Evolutionary conservation across 37 sponge, comb jelly and placozoan species (phyloP).

Genomic region (Tethya wilhelma): DNA sequence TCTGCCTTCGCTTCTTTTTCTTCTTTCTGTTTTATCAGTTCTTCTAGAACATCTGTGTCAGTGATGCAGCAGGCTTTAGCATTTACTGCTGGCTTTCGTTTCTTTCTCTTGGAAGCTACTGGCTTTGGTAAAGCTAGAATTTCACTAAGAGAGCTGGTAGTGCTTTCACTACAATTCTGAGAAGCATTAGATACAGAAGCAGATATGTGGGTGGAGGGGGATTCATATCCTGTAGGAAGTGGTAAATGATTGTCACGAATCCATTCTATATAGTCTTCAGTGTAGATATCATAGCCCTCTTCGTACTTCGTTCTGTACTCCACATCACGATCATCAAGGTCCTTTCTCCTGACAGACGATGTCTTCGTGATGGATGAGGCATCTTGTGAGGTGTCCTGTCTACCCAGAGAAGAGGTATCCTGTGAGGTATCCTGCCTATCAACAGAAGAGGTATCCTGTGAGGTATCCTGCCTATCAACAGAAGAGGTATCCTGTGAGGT

Average conservation of each 20-base stretch:
- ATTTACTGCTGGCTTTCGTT: not conserved
- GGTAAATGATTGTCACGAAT: not conserved
- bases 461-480: not conserved
- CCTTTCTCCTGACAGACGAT: not conserved
- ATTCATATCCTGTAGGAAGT: not conserved
- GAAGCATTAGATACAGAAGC: too few relatives aligned
- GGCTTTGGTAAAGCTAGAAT: constrained; percentile 15
- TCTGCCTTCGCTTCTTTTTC: not conserved
- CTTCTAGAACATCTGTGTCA: not conserved
- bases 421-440: not conserved
- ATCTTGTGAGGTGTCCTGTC: not conserved
- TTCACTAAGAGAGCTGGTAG: not conserved
- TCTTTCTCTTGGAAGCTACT: constrained; percentile 2
- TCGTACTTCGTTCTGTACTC: constrained; percentile 1
- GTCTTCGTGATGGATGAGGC: not conserved
- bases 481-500: not conserved
- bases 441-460: too few relatives aligned
- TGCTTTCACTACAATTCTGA: constrained; percentile 2
- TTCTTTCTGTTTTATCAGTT: not conserved
- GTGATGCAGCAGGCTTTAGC: constrained; percentile 14
- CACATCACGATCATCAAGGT: not conserved
- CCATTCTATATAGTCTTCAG: not conserved
- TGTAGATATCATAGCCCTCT: constrained; percentile 4
- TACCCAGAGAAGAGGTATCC: not conserved
- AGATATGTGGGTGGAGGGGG: not conserved